These are phyloP conservation scores for Sterna hirundo DNA, from an alignment of 2,113 vertebrate species.

Conservation along the genomic window DNA sequence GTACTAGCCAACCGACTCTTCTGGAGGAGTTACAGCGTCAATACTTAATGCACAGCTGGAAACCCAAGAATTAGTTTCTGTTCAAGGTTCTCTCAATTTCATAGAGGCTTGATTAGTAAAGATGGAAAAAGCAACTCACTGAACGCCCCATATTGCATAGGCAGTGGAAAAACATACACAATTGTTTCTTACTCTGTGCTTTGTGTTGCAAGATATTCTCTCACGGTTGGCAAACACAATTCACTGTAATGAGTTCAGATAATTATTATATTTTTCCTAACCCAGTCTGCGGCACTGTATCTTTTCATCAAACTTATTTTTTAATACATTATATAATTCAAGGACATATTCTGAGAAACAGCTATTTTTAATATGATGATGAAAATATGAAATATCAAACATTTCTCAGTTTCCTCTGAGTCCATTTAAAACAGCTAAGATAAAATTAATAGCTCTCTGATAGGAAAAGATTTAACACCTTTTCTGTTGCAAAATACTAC, in stretches of 20 bases:
- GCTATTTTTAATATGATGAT: neutral
- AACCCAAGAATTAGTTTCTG: rapidly evolving
- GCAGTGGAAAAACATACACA: conserved; percentile 31
- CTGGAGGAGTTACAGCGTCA: rapidly evolving
- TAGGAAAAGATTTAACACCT: neutral
- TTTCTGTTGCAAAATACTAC: neutral
- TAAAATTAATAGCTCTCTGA: neutral
- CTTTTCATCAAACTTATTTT: neutral
- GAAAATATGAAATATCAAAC: neutral
- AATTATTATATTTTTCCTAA: neutral
- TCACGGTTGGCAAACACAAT: neutral
- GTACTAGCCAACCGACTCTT: neutral
- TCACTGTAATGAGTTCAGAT: neutral
- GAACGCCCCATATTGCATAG: neutral
- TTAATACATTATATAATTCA: neutral
- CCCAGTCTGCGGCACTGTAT: neutral
- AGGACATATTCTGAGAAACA: neutral
- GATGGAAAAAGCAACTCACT: conserved; percentile 3
- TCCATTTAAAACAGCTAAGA: neutral
- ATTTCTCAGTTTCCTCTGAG: neutral
- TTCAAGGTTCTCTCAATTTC: neutral
- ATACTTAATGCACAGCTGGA: neutral
- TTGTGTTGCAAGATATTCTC: neutral
- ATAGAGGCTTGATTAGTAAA: neutral
- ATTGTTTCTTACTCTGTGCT: neutral